These are phyloP conservation scores for Anabas testudineus DNA, from an alignment of 2,797 vertebrate species.

Conservation along the genomic window DNA sequence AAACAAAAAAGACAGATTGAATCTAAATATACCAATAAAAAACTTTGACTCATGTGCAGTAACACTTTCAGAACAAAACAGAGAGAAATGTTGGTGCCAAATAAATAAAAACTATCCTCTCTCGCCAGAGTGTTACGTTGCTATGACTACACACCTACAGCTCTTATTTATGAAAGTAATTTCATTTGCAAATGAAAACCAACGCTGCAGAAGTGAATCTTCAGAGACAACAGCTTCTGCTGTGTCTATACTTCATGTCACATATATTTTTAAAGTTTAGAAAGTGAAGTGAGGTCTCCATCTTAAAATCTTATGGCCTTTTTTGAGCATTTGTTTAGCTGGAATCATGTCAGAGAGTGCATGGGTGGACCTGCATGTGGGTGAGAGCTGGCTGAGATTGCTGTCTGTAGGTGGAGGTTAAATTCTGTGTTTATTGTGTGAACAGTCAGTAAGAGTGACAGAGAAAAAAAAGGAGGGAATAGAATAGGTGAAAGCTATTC, in stretches of 20 bases:
- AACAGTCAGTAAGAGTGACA: constrained; percentile 37
- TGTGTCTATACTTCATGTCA: constrained; percentile 25
- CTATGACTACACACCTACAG: constrained; percentile 80
- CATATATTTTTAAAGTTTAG: constrained; percentile 41
- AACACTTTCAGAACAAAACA: constrained; percentile 62
- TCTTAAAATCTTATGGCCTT: constrained; percentile 3
- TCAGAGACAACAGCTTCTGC: constrained; percentile 35
- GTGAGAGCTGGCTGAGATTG: constrained; percentile 58
- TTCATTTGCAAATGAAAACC: constrained; percentile 71
- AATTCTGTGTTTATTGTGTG: constrained; percentile 64
- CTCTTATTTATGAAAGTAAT: constrained; percentile 74
- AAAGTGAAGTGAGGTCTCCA: constrained; percentile 27
- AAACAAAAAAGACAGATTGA: constrained; percentile 47
- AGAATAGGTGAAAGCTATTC: constrained; percentile 40
- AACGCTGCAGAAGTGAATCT: constrained; percentile 39
- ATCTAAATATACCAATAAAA: constrained; percentile 59
- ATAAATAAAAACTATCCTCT: constrained; percentile 70
- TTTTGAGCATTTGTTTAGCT: constrained; percentile 36
- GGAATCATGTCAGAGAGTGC: constrained; percentile 50
- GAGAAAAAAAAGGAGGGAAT: constrained; percentile 11
- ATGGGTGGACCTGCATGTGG: constrained; percentile 61
- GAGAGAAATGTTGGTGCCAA: constrained; percentile 53
- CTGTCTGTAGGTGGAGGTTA: constrained; percentile 75
- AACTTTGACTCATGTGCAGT: constrained; percentile 40
- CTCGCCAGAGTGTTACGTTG: constrained; percentile 71